Percentiles rank a stretch among this genome's conserved stretches.
Conservation (phyloP, 2,113 vertebrate genomes). For the Stegastes partitus region DNA sequence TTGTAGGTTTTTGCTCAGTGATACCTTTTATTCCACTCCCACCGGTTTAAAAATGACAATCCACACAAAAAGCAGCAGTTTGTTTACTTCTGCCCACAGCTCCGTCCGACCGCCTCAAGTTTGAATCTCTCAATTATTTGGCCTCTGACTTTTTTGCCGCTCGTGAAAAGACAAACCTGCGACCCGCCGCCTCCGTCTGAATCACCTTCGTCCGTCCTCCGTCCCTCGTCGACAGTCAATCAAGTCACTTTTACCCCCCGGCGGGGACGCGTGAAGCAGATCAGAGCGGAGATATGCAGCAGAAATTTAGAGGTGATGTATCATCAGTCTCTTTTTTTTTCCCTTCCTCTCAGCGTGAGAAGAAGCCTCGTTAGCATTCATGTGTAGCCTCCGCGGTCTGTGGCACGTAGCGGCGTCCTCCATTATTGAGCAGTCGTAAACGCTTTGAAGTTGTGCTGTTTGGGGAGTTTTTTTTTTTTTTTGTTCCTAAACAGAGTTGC, state of each 20-base stretch:
- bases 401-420: conserved; percentile 17
- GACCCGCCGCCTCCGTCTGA: too few species aligned
- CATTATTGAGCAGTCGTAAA: conserved; percentile 56
- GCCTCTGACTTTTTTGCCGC: too few species aligned
- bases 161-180: too few species aligned
- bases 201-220: conserved; percentile 11
- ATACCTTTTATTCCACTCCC: too few species aligned
- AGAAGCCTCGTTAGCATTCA: conserved; percentile 53
- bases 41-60: too few species aligned
- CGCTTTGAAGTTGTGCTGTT: conserved; percentile 57
- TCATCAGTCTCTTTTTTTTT: not conserved
- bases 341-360: not conserved
- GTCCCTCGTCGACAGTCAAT: conserved; percentile 9
- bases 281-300: conserved; percentile 8
- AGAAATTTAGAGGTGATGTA: not conserved
- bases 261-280: conserved; percentile 5
- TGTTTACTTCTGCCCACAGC: too few species aligned
- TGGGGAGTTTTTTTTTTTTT: conserved; percentile 36
- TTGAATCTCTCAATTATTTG: too few species aligned
- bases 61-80: too few species aligned
- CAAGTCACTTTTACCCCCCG: conserved; percentile 21
- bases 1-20: too few species aligned
- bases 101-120: too few species aligned
- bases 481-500: conserved; percentile 10
- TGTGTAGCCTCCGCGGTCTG: conserved; percentile 13